A percentile compares a stretch with the other conserved stretches of the same genome.
These are phyloP conservation scores for Stictonetta naevosa DNA, from an alignment of 2,113 vertebrate species.

Conservation along the genomic window DNA sequence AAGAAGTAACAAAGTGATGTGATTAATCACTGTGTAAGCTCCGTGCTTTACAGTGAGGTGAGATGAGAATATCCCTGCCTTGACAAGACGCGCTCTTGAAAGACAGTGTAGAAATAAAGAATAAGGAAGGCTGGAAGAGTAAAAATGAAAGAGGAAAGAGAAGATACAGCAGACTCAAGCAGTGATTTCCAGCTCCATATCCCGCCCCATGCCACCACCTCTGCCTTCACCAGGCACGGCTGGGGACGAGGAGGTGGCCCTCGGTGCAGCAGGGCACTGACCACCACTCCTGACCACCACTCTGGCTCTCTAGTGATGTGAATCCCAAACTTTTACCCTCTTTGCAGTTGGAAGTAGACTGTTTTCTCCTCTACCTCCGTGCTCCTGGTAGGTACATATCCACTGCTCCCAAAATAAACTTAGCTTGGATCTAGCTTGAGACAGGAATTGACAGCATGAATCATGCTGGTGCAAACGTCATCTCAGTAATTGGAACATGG, in stretches of 20 bases:
- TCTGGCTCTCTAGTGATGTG: background rate
- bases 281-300: background rate
- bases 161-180: background rate
- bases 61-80: background rate
- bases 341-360: background rate
- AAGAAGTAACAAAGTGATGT: background rate
- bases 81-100: background rate
- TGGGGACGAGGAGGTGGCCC: no score
- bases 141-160: background rate
- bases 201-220: background rate
- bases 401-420: constrained; percentile 31
- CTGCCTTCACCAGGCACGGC: no score
- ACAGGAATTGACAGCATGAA: constrained; percentile 52
- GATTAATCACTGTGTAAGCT: background rate
- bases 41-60: background rate
- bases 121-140: background rate
- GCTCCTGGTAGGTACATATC: background rate
- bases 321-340: background rate
- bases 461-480: constrained; percentile 40
- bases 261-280: no score
- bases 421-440: background rate
- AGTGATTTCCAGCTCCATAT: background rate
- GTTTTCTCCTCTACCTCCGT: background rate
- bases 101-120: background rate
- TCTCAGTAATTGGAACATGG: constrained; percentile 12